Evolutionary conservation across 2,888 invertebrate genomes (phyloP), one percentile per base, ranked within the genome.

Genomic region (Netelia inedita): DNA sequence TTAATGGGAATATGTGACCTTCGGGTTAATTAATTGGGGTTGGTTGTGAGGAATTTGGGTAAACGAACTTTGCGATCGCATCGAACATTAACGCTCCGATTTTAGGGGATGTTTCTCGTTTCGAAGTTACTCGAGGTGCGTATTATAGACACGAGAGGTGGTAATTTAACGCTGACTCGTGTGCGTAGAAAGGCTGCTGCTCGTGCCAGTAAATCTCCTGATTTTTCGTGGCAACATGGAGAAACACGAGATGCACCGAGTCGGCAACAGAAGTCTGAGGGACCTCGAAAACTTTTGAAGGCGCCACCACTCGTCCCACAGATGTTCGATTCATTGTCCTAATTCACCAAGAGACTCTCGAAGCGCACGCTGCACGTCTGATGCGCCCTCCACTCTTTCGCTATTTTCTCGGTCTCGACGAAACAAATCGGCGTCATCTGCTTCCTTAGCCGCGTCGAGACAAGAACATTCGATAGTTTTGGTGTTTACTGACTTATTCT

Each of bases 341-440:
- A 74, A 80, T 46, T 35, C 63, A 61, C 46, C 57, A n/a, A 21
- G 19, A 71, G n/a, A 35, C 35, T 21, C 28, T 10, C 14, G 61
- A 28, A 14, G 74, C 57, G 74, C 63, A 59, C 81, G 69, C 69
- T 66, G 55, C 46, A 55, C 69, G 69, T 75, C 61, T 61, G 66
- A 57, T 28, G 6, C 53, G 41, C 63, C 80, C 35, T 72, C 61
- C 79, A 57, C 71, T 79, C 79, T 78, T 80, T 57, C 69, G 55
- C 57, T 83, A 23, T 35, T 66, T 75, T 65, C 53, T 68, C 21
- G 59, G 21, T 43, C 53, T 68, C 53, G 61, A 66, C 73, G 74
- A 71, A 84, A 86, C 83, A 83, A 82, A 86, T 87, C 83, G 81
- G 41, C 84, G 86, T 88, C 86, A 88, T 88, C 88, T 88, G 88